These are phyloP conservation scores for Dinoponera quadriceps DNA, from an alignment of 1,140 invertebrate species.

Conservation along the genomic window DNA sequence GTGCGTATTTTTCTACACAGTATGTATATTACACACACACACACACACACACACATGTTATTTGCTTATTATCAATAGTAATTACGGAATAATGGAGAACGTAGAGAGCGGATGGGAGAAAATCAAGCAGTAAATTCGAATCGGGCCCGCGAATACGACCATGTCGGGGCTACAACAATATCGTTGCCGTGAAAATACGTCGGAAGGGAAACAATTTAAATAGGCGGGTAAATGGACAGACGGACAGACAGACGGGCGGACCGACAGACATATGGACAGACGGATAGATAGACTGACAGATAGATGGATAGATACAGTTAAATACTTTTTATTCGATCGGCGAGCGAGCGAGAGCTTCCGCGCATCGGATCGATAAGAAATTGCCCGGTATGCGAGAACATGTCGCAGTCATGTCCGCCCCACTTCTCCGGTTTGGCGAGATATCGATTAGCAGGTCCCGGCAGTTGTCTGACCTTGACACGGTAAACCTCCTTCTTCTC, in stretches of 20 bases:
- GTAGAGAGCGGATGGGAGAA: not conserved
- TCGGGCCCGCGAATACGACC: not conserved
- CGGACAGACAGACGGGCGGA: not conserved
- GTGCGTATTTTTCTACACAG: not conserved
- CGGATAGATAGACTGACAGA: not conserved
- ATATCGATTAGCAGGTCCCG: slow-evolving; percentile 61
- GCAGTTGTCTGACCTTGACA: slow-evolving; percentile 63
- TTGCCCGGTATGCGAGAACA: not conserved
- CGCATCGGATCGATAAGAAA: slow-evolving; percentile 32
- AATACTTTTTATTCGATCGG: not conserved
- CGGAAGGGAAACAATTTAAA: slow-evolving; percentile 23
- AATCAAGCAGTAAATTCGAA: not conserved
- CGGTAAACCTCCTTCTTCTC: slow-evolving; percentile 3
- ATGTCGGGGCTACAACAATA: slow-evolving; percentile 4
- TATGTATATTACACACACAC: not conserved
- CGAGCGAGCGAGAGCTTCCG: too few species aligned
- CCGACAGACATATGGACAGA: not conserved
- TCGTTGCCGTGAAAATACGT: not conserved
- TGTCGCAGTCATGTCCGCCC: not conserved
- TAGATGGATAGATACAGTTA: not conserved
- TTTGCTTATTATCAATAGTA: not conserved
- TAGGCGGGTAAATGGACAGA: slow-evolving; percentile 19
- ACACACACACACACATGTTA: not conserved
- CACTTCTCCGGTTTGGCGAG: slow-evolving; percentile 11
- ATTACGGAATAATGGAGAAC: slow-evolving; percentile 11